A percentile compares a stretch with the other conserved stretches of the same genome.
Evolutionary conservation across 1,140 invertebrate genomes (phyloP).

Genomic region (Apis florea): DNA sequence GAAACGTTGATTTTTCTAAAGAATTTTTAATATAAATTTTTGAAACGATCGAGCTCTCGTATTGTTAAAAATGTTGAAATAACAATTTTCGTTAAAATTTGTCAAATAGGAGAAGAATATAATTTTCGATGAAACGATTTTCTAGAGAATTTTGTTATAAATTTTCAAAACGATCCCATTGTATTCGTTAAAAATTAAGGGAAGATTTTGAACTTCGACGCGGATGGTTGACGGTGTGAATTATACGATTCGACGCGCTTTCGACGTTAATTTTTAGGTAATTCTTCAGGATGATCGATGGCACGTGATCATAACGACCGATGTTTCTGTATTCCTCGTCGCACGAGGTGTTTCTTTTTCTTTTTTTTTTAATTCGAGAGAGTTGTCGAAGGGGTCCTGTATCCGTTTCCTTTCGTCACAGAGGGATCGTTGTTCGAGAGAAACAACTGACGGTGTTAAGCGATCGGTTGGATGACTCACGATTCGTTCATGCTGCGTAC

Average conservation of each 20-base stretch:
- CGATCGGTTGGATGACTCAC: constrained; percentile 23
- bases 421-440: constrained; percentile 28
- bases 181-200: background rate
- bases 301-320: background rate
- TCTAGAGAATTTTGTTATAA: no score
- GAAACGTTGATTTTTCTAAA: no score
- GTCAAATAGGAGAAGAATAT: no score
- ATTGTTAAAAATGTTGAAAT: background rate
- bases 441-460: background rate
- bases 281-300: constrained; percentile 7
- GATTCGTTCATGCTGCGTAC: background rate
- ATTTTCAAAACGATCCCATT: background rate
- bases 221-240: background rate
- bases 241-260: background rate
- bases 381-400: background rate
- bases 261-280: background rate
- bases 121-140: no score
- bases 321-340: background rate
- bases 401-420: background rate
- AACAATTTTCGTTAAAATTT: no score
- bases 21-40: no score
- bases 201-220: background rate
- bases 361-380: constrained; percentile 1
- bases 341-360: background rate
- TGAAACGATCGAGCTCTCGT: background rate